Base-by-base conservation (phyloP, 1,140 invertebrate genomes). In the Sinella curviseta region DNA sequence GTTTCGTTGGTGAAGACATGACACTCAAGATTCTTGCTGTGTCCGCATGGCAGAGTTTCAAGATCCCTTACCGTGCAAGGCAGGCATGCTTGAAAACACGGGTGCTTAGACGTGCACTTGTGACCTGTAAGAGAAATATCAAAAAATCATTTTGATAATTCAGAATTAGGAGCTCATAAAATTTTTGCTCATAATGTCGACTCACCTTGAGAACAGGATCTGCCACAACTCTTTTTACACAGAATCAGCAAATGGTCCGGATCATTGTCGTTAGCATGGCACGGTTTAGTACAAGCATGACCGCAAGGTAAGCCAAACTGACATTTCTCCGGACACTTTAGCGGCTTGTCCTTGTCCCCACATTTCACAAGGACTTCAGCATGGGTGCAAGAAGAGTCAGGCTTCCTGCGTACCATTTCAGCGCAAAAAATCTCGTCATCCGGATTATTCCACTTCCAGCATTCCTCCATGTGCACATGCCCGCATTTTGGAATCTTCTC, bases 261-360 rank as follows among this genome's bases (percentile, higher is more conserved):
- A 78, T 83, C 81, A 17, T 80, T n/a, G n/a, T n/a, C 48, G 0
- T 73, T 54, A 31, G 36, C 36, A 36, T 83, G 83, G 55, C 83
- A 83, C n/a, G 48, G 35, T 39, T 78, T 76, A 8, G 48, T 77
- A 74, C 83, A 83, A 14, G 80, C 77, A 77, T 83, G 83, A 14
- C 83, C 83, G 57, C 83, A 83, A 0, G 33, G 0, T 1, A 83
- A 35, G 3, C 83, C 65, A 20, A 35, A 60, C 1, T 60, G 30
- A 35, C 83, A 83, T n/a, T 57, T 35, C 24, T 24, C 57, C 39
- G 54, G 67, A 65, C 83, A 83, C 2, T 79, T 16, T 24, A 30
- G 34, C 1, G 33, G 34, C 30, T 82, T 73, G 16, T 75, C 70
- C 17, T 33, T 28, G 8, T 75, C 26, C 3, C 67, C 8, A 74